phyloP scores from a whole-genome alignment of 2,797 vertebrate genomes.

The Tachyglossus aculeatus region DNA sequence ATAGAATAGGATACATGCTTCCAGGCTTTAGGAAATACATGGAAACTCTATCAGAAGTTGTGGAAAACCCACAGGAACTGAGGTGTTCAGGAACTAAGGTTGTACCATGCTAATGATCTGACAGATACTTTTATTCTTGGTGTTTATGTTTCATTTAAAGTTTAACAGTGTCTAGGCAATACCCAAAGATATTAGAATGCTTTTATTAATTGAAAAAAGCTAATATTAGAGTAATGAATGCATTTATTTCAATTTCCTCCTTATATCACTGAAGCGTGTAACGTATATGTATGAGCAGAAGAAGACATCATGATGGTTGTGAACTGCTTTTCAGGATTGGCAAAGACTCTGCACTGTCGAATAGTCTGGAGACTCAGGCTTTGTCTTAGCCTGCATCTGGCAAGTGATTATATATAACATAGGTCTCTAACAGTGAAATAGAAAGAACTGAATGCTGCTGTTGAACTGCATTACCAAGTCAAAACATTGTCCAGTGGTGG shows the following conservation, averaged over 20 bases:
- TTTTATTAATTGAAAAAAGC: not conserved
- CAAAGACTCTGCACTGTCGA: too few relatives aligned
- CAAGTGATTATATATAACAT: too few relatives aligned
- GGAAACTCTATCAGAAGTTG: not conserved
- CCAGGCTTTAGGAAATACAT: not conserved
- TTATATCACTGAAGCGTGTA: not conserved
- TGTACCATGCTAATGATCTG: not conserved
- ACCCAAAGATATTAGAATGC: not conserved
- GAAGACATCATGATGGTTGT: too few relatives aligned
- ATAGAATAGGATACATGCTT: not conserved
- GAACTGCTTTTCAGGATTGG: too few relatives aligned
- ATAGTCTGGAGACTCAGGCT: too few relatives aligned
- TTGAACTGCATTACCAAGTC: too few relatives aligned
- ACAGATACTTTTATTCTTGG: not conserved
- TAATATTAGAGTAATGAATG: not conserved
- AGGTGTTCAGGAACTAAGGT: too few relatives aligned
- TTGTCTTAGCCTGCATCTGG: too few relatives aligned
- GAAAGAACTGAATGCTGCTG: too few relatives aligned
- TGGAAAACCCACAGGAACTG: not conserved
- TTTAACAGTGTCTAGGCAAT: not conserved
- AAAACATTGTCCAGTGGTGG: too few relatives aligned
- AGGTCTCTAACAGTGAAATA: too few relatives aligned
- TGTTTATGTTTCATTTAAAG: constrained; percentile 10
- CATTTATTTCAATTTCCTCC: not conserved
- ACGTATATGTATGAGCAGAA: not conserved